phyloP scores from a whole-genome alignment of 2,797 vertebrate species.

The Orestias chungarensis region DNA sequence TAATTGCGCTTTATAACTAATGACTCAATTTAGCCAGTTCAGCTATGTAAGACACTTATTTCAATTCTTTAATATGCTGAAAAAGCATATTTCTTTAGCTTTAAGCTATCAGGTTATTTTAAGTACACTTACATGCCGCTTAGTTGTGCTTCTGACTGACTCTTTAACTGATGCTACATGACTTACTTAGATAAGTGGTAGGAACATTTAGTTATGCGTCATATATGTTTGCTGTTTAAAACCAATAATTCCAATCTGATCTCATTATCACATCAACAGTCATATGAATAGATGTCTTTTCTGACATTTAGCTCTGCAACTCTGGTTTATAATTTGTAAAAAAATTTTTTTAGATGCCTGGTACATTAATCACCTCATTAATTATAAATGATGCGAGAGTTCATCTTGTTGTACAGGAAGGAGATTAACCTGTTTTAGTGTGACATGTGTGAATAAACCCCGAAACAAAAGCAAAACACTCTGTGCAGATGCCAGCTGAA shows the following conservation, averaged over 20 bases:
- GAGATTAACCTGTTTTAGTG: background rate
- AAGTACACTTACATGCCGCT: background rate
- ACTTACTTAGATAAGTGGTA: background rate
- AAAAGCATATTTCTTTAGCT: background rate
- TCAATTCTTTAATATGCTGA: background rate
- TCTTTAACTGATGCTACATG: background rate
- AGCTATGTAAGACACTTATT: background rate
- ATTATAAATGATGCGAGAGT: background rate
- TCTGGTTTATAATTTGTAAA: too few relatives aligned
- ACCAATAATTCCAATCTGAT: background rate
- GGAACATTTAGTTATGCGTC: background rate
- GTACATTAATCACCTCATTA: too few relatives aligned
- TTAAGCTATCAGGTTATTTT: background rate
- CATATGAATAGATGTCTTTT: too few relatives aligned
- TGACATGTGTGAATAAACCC: background rate
- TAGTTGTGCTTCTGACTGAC: background rate
- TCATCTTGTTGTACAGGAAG: background rate
- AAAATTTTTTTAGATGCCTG: too few relatives aligned
- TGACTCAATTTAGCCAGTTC: background rate
- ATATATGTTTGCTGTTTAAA: background rate
- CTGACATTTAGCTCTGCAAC: too few relatives aligned
- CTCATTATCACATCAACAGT: background rate
- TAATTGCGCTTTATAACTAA: background rate
- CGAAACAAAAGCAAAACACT: background rate
- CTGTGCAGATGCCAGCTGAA: background rate